Evolutionary conservation across 2,888 invertebrate species (phyloP).

Genomic region (Noctuana brunneofusca): DNA sequence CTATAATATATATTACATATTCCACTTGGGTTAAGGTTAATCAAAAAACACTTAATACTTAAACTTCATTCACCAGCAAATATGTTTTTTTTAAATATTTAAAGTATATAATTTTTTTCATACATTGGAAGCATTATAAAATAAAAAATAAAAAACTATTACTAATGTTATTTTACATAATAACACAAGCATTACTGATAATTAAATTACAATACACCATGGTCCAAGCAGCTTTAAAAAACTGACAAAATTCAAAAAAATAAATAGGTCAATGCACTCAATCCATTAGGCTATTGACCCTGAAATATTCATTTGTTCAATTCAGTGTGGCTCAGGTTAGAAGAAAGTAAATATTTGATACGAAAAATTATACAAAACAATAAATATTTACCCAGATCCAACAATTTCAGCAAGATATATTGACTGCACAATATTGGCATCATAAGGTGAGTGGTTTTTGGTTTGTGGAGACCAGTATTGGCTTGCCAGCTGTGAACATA

Average conservation of each 20-base stretch:
- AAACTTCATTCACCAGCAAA: too few species aligned
- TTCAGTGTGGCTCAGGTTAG: slow-evolving; percentile 68
- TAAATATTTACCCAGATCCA: slow-evolving; percentile 87
- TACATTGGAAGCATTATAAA: too few species aligned
- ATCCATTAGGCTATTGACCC: slow-evolving; percentile 72
- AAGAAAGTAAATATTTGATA: slow-evolving; percentile 44
- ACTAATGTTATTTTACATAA: neutral
- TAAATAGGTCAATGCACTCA: slow-evolving; percentile 69
- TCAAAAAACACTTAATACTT: too few species aligned
- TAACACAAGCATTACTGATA: neutral
- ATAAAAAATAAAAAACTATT: too few species aligned
- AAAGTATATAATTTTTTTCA: too few species aligned
- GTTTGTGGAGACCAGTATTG: slow-evolving; percentile 97
- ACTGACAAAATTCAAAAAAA: slow-evolving; percentile 59
- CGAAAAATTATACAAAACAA: slow-evolving; percentile 28
- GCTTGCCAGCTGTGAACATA: slow-evolving; percentile 88
- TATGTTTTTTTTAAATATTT: too few species aligned
- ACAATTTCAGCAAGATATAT: slow-evolving; percentile 94
- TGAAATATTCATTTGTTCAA: slow-evolving; percentile 64
- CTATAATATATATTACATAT: too few species aligned
- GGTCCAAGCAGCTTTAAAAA: slow-evolving; percentile 14
- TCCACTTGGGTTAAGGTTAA: too few species aligned
- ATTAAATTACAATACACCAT: neutral
- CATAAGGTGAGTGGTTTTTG: slow-evolving; percentile 87
- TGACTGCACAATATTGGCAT: slow-evolving; percentile 91